A percentile compares a stretch with the other conserved stretches of the same genome.
Conservation (phyloP, 2,888 invertebrate species). For the Andrena marginata region DNA sequence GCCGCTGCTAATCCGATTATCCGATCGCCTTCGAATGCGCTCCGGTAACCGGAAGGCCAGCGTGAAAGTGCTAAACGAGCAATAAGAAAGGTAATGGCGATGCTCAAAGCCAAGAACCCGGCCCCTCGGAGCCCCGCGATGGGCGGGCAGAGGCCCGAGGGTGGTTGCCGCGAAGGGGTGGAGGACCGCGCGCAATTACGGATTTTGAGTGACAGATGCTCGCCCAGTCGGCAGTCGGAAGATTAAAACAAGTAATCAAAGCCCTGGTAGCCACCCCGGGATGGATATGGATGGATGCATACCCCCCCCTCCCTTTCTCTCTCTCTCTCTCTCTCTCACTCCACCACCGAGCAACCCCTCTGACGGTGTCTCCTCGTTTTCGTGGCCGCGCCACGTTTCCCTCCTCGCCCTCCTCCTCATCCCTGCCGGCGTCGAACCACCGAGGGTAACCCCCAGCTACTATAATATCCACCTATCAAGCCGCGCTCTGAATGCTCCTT, state of each 20-base stretch:
- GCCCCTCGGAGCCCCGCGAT: conserved; percentile 30
- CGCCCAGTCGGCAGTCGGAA: conserved; percentile 84
- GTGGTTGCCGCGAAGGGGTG: conserved; percentile 49
- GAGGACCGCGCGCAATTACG: conserved; percentile 83
- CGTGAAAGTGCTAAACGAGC: conserved; percentile 75
- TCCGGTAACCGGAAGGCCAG: conserved; percentile 34
- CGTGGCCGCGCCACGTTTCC: conserved; percentile 60
- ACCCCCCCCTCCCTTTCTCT: conserved; percentile 12
- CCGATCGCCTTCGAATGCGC: conserved; percentile 43
- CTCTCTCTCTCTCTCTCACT: conserved; percentile 17
- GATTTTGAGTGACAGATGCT: conserved; percentile 85
- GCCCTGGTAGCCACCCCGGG: conserved; percentile 80
- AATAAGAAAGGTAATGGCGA: conserved; percentile 77
- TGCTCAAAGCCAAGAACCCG: conserved; percentile 50
- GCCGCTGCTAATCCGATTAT: conserved; percentile 50
- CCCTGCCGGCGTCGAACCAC: conserved; percentile 51
- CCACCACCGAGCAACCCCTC: conserved; percentile 48
- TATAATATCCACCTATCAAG: conserved; percentile 74
- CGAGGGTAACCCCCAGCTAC: conserved; percentile 64
- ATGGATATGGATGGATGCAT: conserved; percentile 83
- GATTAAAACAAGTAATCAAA: conserved; percentile 86
- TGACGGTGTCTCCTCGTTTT: conserved; percentile 64
- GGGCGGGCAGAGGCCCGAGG: conserved; percentile 26
- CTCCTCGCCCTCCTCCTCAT: conserved; percentile 49
- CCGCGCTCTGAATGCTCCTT: conserved; percentile 73